Evolutionary conservation across 2,797 vertebrate species (phyloP), one percentile per base, ranked within the genome.

Genomic region (Rhabdomys pumilio): DNA sequence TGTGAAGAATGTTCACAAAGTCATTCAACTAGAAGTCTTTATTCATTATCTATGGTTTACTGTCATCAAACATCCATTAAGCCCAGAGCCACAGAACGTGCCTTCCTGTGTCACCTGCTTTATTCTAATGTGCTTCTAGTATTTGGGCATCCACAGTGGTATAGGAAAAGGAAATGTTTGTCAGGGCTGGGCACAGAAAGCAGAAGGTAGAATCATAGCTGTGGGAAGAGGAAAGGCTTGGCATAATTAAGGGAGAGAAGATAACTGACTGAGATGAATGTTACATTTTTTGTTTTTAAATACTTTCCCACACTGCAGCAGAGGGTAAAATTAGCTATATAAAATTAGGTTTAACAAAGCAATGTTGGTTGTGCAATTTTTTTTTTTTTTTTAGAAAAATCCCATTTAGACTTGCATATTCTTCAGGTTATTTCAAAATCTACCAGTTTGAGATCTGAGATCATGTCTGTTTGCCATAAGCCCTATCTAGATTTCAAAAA

Each of bases 21-120:
- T 38, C 73, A 5, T 84, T 50, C 50, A 53, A 24, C 47, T 38
- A 72, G 82, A n/a, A 14, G 3, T 53, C 67, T 88, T 53, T 15
- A 22, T 50, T 47, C 8, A 12, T 4, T 2, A 7, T 47, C 53
- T 50, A 0, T 41, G 17, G 38, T 41, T 44, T 9, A 0, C 41
- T 38, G n/a, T 55, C 20, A n/a, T 1, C 1, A 6, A 41, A 10
- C 10, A 31, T 50, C 34, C 61, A 6, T 50, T n/a, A 20, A 38
- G 0, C 29, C 55, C n/a, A 2, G 0, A 3, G 0, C 1, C 13
- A 2, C 0, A 0, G 13, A n/a, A 26, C 3, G 20, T 57, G 11
- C 20, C 57, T 80, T 24, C 19, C 22, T 41, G 26, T 6, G 17
- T 22, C 57, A 31, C 5, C 0, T 2, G 0, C 29, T 11, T 44